These are phyloP conservation scores for Caenorhabditis virilis DNA, from an alignment of 2,888 invertebrate genomes.

Conservation along the genomic window DNA sequence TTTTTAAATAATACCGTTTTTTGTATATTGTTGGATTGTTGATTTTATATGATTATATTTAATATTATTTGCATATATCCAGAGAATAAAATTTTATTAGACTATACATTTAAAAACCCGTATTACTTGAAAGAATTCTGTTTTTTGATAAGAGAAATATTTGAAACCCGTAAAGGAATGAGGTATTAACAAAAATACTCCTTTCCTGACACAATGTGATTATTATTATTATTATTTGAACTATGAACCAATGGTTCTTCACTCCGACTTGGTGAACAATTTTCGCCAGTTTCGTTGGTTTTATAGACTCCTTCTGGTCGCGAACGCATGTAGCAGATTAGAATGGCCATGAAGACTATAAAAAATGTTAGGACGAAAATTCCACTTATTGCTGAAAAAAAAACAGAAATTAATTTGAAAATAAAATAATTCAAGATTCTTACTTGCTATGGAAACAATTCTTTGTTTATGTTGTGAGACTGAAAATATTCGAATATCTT, in stretches of 20 bases:
- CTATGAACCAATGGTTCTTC: slow-evolving; percentile 36
- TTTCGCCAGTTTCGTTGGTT: slow-evolving; percentile 50
- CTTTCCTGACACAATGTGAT: slow-evolving; percentile 21
- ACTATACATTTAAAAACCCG: slow-evolving; percentile 1
- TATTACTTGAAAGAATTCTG: background rate
- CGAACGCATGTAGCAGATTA: slow-evolving; percentile 61
- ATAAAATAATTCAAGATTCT: background rate
- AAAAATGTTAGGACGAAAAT: slow-evolving; percentile 44
- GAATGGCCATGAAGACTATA: slow-evolving; percentile 44
- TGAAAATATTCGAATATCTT: slow-evolving; percentile 29
- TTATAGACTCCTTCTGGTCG: slow-evolving; percentile 68
- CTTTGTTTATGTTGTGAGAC: slow-evolving; percentile 27
- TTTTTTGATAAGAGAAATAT: background rate
- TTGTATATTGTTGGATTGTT: slow-evolving; percentile 15
- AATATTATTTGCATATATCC: too few relatives aligned
- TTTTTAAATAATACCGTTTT: slow-evolving; percentile 3
- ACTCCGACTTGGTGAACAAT: slow-evolving; percentile 39
- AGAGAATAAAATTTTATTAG: too few relatives aligned
- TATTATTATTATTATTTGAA: slow-evolving; percentile 21
- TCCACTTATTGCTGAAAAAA: slow-evolving; percentile 50
- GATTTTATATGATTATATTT: background rate
- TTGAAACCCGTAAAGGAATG: background rate
- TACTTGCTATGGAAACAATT: slow-evolving; percentile 30
- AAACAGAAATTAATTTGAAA: background rate
- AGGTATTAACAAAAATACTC: slow-evolving; percentile 29